Conservation (phyloP, 2,888 invertebrate species). For the Orthosia gothica region DNA sequence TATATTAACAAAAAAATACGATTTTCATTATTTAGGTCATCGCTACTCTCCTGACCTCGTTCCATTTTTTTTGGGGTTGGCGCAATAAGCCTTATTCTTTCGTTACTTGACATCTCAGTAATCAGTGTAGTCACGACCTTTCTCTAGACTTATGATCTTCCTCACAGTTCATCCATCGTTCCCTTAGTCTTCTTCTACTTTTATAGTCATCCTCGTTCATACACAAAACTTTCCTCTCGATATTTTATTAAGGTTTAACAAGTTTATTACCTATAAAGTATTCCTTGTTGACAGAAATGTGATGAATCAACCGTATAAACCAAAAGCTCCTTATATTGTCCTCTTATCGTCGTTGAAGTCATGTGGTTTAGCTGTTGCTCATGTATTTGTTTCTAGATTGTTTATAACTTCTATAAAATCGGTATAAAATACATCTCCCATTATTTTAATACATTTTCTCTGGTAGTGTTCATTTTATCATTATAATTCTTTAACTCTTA, state of each 20-base stretch:
- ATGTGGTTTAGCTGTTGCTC: slow-evolving; percentile 31
- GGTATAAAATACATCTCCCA: slow-evolving; percentile 4
- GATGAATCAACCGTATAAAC: neutral
- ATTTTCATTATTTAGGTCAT: slow-evolving; percentile 14
- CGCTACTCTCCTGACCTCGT: neutral
- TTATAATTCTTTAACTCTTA: neutral
- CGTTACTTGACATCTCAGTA: neutral
- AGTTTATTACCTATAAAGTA: slow-evolving; percentile 11
- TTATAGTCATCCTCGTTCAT: neutral
- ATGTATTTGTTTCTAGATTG: neutral
- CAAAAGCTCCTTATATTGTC: neutral
- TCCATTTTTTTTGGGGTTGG: neutral
- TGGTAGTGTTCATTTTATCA: neutral
- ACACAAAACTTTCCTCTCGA: neutral
- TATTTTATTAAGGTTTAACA: neutral
- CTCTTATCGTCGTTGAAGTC: slow-evolving; percentile 13
- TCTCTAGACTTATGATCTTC: too few relatives aligned
- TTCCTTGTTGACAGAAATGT: slow-evolving; percentile 5
- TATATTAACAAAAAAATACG: neutral
- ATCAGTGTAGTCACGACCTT: too few relatives aligned
- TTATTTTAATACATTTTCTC: neutral
- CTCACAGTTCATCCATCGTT: neutral
- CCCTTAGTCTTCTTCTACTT: neutral
- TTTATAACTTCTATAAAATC: neutral
- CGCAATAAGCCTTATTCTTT: neutral